Conservation (phyloP, 2,113 vertebrate species). For the Dipodomys spectabilis region DNA sequence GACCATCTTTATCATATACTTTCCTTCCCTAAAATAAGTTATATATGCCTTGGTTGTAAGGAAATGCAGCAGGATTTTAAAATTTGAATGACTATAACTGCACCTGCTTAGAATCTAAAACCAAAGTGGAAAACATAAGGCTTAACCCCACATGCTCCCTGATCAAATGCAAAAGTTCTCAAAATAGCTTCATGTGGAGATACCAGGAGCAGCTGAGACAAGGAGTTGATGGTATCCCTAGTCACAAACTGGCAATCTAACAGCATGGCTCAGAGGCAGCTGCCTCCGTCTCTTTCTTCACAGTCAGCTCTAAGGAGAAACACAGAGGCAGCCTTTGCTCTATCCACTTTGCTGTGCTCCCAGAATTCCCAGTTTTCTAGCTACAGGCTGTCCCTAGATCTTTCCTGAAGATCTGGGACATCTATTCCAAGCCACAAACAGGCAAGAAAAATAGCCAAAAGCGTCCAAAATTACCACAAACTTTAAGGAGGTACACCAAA, state of each 20-base stretch:
- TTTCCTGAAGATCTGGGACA: background rate
- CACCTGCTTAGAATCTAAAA: constrained; percentile 71
- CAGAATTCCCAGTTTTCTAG: background rate
- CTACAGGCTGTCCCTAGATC: background rate
- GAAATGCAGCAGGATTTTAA: constrained; percentile 53
- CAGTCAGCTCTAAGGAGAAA: background rate
- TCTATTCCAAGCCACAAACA: background rate
- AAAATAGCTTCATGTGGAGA: constrained; percentile 71
- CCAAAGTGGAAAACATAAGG: constrained; percentile 67
- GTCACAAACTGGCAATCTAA: constrained; percentile 47
- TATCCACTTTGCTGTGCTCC: background rate
- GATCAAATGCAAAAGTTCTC: constrained; percentile 69
- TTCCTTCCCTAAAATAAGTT: constrained; percentile 24
- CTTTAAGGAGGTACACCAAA: background rate
- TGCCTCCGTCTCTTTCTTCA: constrained; percentile 19
- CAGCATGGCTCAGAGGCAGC: constrained; percentile 10
- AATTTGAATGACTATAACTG: constrained; percentile 45
- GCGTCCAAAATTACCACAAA: background rate
- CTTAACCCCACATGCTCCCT: constrained; percentile 75
- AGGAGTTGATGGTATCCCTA: constrained; percentile 29
- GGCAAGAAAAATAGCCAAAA: constrained; percentile 20
- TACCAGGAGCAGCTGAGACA: constrained; percentile 62
- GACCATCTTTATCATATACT: background rate
- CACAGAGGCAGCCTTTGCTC: background rate
- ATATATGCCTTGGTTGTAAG: constrained; percentile 5